A percentile compares a stretch with the other conserved stretches of the same genome.
These are phyloP conservation scores for Papilio gigon DNA, from an alignment of 2,888 invertebrate species.

Conservation along the genomic window DNA sequence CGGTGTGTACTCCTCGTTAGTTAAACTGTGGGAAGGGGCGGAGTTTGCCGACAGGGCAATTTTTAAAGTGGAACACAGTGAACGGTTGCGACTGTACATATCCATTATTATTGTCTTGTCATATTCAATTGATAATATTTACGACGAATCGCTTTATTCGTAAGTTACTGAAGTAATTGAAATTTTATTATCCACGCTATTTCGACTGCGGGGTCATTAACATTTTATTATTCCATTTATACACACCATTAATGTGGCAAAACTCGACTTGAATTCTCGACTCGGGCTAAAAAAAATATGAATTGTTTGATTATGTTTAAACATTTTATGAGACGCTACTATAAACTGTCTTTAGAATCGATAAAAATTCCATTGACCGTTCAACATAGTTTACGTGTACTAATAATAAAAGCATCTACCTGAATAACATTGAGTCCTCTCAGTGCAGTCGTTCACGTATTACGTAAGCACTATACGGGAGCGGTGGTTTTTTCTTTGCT, in stretches of 20 bases:
- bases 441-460: too few species aligned
- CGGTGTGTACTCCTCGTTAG: too few species aligned
- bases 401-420: too few species aligned
- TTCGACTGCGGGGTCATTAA: slow-evolving; percentile 30
- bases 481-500: too few species aligned
- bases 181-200: slow-evolving; percentile 38
- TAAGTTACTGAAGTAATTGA: slow-evolving; percentile 21
- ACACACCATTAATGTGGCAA: slow-evolving; percentile 32
- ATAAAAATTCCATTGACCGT: slow-evolving; percentile 23
- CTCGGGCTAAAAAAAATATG: slow-evolving; percentile 21
- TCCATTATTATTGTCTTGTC: neutral
- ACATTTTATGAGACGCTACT: slow-evolving; percentile 14
- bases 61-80: neutral
- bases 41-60: neutral
- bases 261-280: slow-evolving; percentile 19
- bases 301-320: slow-evolving; percentile 5
- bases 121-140: slow-evolving; percentile 2
- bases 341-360: slow-evolving; percentile 15
- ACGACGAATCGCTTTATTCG: slow-evolving; percentile 35
- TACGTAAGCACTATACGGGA: too few species aligned
- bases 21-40: too few species aligned
- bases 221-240: slow-evolving; percentile 40
- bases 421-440: too few species aligned
- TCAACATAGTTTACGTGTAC: too few species aligned
- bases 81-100: neutral